phyloP scores from a whole-genome alignment of 2,113 vertebrate genomes.

The Smithornis capensis region DNA sequence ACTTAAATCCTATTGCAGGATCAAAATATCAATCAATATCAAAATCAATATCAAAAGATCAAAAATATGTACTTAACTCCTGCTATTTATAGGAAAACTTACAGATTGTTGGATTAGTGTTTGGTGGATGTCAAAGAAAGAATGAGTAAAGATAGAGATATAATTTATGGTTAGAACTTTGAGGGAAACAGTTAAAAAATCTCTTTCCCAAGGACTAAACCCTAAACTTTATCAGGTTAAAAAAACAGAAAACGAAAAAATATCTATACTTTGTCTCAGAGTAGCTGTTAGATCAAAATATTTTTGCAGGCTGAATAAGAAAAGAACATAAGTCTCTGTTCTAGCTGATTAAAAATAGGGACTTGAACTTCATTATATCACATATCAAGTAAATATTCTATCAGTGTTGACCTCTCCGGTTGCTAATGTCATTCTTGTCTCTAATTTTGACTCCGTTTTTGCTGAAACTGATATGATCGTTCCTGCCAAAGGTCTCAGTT shows the following conservation, averaged over 20 bases:
- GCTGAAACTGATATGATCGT: not conserved
- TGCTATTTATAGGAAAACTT: not conserved
- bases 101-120: not conserved
- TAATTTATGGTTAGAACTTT: not conserved
- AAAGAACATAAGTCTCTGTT: not conserved
- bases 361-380: not conserved
- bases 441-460: not conserved
- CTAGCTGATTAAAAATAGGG: not conserved
- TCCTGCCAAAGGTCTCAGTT: not conserved
- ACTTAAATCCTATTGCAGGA: not conserved
- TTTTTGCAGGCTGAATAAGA: not conserved
- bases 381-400: not conserved
- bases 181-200: not conserved
- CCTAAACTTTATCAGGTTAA: not conserved
- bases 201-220: not conserved
- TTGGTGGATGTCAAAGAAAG: not conserved
- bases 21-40: too few relatives aligned
- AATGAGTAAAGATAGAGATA: not conserved
- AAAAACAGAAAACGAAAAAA: not conserved
- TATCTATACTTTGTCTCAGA: not conserved
- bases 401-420: not conserved
- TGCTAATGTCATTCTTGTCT: not conserved
- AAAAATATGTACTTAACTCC: not conserved
- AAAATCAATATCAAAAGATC: too few relatives aligned
- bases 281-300: not conserved